A percentile compares a stretch with the other conserved stretches of the same genome.
phyloP scores from a whole-genome alignment of 2,797 vertebrate species.

The Dendrocincla tyrannina region DNA sequence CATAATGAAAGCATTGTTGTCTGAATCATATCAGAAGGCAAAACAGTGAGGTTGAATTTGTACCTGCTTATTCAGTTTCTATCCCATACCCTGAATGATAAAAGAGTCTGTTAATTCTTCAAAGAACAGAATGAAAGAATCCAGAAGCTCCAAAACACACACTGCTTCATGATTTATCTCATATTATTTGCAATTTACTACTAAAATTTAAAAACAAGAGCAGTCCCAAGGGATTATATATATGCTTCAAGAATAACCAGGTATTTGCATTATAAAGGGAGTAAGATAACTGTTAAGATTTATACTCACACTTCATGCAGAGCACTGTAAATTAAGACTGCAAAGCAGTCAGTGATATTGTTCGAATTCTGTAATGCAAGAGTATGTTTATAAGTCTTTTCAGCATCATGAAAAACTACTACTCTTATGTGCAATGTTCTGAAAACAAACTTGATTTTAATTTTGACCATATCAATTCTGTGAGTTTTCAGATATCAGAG shows the following conservation, averaged over 20 bases:
- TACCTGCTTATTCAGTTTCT: background rate
- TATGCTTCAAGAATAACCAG: background rate
- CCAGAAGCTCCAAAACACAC: background rate
- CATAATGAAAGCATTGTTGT: background rate
- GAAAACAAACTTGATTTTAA: background rate
- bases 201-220: background rate
- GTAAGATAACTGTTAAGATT: background rate
- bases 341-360: background rate
- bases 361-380: background rate
- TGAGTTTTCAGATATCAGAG: background rate
- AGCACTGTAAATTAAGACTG: background rate
- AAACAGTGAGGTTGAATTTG: background rate
- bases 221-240: background rate
- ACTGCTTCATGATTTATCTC: background rate
- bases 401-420: background rate
- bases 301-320: background rate
- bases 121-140: background rate
- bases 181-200: background rate
- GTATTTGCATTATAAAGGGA: background rate
- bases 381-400: background rate
- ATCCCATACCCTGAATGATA: background rate
- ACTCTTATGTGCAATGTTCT: background rate
- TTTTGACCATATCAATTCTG: background rate
- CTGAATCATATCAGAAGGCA: background rate
- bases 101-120: background rate